These are phyloP conservation scores for Pharmacophagus antenor DNA, from an alignment of 2,888 invertebrate genomes.

Conservation along the genomic window DNA sequence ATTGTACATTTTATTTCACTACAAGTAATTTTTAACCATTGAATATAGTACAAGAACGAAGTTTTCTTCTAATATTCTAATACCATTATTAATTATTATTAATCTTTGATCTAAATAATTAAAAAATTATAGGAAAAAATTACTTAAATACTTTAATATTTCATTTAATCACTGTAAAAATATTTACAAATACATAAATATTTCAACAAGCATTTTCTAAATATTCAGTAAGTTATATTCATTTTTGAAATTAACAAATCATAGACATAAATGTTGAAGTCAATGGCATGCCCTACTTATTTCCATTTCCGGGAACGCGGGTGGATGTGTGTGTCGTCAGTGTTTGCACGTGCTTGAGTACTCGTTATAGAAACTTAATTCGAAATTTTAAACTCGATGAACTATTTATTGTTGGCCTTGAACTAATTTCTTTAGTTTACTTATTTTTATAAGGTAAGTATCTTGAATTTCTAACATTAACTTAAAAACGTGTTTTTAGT, in stretches of 20 bases:
- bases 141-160: no score
- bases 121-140: no score
- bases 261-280: background rate
- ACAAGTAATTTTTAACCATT: no score
- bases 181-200: background rate
- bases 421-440: background rate
- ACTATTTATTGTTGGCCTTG: background rate
- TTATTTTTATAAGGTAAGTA: conserved; percentile 4
- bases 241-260: background rate
- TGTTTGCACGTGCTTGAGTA: background rate
- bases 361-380: background rate
- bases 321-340: background rate
- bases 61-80: no score
- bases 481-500: background rate
- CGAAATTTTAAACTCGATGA: background rate
- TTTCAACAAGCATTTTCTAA: background rate
- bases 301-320: conserved; percentile 24
- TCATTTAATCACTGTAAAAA: no score
- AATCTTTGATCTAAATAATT: no score
- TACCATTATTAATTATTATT: no score
- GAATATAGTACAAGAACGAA: no score
- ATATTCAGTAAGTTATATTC: background rate
- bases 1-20: no score
- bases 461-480: background rate
- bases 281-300: background rate